These are phyloP conservation scores for Dysmachus trigonus DNA, from an alignment of 2,888 invertebrate species.

Conservation along the genomic window DNA sequence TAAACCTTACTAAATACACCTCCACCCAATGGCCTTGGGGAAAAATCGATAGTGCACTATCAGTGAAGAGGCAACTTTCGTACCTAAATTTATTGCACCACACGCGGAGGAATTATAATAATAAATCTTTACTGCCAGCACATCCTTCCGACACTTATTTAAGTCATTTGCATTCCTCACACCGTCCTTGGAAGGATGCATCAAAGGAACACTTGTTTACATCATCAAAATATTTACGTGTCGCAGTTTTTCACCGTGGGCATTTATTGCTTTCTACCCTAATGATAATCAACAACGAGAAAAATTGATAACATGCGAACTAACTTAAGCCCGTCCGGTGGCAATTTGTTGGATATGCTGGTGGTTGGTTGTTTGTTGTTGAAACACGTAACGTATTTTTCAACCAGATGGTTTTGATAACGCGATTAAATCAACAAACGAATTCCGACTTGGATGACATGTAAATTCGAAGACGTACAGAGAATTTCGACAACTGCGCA, in stretches of 20 bases:
- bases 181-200: neutral
- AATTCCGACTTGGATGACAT: conserved; percentile 22
- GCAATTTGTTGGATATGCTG: neutral
- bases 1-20: conserved; percentile 26
- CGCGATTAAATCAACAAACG: conserved; percentile 39
- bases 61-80: neutral
- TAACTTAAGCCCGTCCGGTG: neutral
- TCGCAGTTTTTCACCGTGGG: neutral
- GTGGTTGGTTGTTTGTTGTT: neutral
- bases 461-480: conserved; percentile 25
- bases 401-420: conserved; percentile 14
- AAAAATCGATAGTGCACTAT: conserved; percentile 57
- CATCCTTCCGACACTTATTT: neutral
- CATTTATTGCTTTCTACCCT: neutral
- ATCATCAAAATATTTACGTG: conserved; percentile 33
- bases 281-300: neutral
- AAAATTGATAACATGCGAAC: neutral
- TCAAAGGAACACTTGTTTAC: conserved; percentile 16
- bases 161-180: neutral
- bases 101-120: neutral
- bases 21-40: conserved; percentile 56
- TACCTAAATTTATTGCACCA: neutral
- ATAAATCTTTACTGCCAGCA: neutral
- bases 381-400: neutral
- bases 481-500: conserved; percentile 18